A percentile compares a stretch with the other conserved stretches of the same genome.
phyloP scores from a whole-genome alignment of 2,113 vertebrate species.

The Odocoileus virginianus region DNA sequence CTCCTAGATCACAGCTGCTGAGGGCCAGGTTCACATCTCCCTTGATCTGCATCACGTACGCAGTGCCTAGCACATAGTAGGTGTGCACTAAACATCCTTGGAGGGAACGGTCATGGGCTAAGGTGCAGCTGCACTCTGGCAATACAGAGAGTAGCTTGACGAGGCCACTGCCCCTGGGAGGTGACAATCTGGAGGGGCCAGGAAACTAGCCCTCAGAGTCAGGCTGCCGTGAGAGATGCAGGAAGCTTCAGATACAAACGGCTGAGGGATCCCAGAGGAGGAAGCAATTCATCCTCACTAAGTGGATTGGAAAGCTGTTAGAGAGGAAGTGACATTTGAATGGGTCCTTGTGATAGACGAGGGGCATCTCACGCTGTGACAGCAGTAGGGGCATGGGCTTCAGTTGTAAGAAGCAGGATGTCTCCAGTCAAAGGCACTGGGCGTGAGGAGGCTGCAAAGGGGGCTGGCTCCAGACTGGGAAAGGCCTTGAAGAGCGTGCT shows the following conservation, averaged over 20 bases:
- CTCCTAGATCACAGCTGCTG: background rate
- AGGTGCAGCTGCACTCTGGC: background rate
- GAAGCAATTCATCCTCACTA: constrained; percentile 17
- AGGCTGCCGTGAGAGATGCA: background rate
- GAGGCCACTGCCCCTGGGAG: background rate
- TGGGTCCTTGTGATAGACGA: background rate
- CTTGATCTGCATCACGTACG: background rate
- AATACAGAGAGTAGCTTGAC: no score
- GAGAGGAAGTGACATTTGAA: background rate
- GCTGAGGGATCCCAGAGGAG: background rate
- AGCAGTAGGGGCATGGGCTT: background rate
- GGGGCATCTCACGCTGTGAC: background rate
- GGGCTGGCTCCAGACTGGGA: background rate
- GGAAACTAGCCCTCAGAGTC: background rate
- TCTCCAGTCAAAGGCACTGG: rapidly evolving
- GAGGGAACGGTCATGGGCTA: background rate
- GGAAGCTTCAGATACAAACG: background rate
- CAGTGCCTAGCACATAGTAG: background rate
- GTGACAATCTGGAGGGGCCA: background rate
- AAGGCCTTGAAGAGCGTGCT: background rate
- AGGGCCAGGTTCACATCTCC: background rate
- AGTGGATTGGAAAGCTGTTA: background rate
- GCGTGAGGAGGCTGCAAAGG: rapidly evolving
- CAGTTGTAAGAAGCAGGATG: background rate
- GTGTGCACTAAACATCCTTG: background rate